Percentiles rank a stretch among this genome's conserved stretches.
phyloP scores from a whole-genome alignment of 2,113 vertebrate species.

The Elephas maximus region DNA sequence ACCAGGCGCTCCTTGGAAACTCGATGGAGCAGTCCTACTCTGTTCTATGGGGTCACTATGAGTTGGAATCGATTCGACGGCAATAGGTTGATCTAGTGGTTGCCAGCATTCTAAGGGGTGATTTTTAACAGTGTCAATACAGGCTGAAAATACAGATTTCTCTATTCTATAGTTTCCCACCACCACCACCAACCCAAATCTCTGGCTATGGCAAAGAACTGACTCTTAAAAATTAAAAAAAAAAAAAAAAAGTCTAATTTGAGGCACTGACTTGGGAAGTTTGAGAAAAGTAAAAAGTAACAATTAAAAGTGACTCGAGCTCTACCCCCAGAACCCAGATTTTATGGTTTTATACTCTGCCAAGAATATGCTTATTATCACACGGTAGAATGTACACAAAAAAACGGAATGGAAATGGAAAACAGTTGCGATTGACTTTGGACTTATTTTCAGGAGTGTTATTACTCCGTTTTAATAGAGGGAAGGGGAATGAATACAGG shows the following conservation, averaged over 20 bases:
- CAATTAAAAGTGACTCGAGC: background rate
- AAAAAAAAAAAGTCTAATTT: constrained; percentile 27
- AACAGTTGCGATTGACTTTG: background rate
- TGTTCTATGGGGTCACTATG: too few species aligned
- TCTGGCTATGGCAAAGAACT: background rate
- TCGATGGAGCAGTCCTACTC: too few species aligned
- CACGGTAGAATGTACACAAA: background rate
- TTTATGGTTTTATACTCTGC: background rate
- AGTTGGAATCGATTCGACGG: too few species aligned
- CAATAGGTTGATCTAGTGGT: background rate
- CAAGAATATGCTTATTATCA: background rate
- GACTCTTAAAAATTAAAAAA: background rate
- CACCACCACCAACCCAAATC: background rate
- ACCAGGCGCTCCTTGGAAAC: too few species aligned
- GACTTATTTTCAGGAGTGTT: background rate
- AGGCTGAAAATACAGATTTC: background rate
- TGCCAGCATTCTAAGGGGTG: constrained; percentile 1
- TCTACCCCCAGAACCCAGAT: background rate
- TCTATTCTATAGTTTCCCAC: background rate
- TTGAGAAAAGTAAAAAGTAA: background rate
- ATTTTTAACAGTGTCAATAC: background rate
- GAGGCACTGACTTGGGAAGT: background rate
- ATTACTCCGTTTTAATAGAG: background rate
- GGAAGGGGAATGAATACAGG: background rate
- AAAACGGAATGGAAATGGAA: background rate